Base-by-base conservation (phyloP, 2,888 invertebrate species). In the Amitus sp. region DNA sequence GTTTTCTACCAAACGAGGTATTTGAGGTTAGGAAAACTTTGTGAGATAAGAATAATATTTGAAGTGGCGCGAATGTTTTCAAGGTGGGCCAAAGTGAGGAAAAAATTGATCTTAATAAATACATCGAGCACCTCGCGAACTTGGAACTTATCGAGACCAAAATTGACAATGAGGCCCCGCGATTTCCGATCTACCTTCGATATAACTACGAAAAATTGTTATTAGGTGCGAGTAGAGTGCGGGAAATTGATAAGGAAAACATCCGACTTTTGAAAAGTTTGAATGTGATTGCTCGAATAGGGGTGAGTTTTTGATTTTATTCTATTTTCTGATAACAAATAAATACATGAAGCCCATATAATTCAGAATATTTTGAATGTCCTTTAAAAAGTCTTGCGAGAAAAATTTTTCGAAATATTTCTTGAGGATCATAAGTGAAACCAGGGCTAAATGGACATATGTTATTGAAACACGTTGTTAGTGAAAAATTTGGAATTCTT, bases 191-290 rank as follows among this genome's bases (percentile, higher is more conserved):
- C 0, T n/a, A 19, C 52, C 72, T 83, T 47, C 87, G 87, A 69
- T 79, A 88, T 39, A 86, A 87, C 70, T 82, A 83, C 1, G 68
- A 66, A 12, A 72, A 73, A 57, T 67, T 85, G 6, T 37, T 55
- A 4, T 61, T 66, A 1, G 83, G 84, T 56, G 74, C 76, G 1
- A 73, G 79, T n/a, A 78, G 86, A 42, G 73, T 87, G 15, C 61
- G 59, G 46, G 39, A 73, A 40, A 79, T 84, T 49, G 86, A 88
- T 71, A 83, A 75, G 69, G 84, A 87, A 40, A 90, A 89, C 73
- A 86, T 87, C 69, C 82, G 86, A 10, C 72, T 90, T 6, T 71
- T 89, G 6, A 86, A 86, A 70, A 84, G 82, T 53, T 86, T 90
- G 56, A 88, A 88, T 67, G 66, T 80, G 15, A 87, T 89, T 65